These are phyloP conservation scores for Prietella phreatophila DNA, from an alignment of 2,113 vertebrate species.

Conservation along the genomic window DNA sequence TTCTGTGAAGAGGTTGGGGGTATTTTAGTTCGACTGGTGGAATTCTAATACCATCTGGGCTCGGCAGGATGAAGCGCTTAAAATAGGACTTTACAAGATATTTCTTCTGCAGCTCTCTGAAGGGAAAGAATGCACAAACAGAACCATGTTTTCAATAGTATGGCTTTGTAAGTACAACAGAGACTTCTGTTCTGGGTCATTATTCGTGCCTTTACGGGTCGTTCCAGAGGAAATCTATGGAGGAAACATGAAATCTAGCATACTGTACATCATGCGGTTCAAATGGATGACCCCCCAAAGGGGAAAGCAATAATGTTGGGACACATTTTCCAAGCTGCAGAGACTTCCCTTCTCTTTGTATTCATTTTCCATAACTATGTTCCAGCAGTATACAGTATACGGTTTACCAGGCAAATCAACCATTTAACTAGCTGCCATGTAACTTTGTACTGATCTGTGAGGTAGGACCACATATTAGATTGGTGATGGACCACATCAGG, in stretches of 20 bases:
- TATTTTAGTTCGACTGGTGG: constrained; percentile 49
- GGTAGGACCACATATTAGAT: background rate
- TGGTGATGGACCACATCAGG: background rate
- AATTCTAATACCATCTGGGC: constrained; percentile 57
- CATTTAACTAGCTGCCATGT: background rate
- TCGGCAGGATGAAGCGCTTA: constrained; percentile 53
- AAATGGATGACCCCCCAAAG: background rate
- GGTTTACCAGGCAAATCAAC: background rate
- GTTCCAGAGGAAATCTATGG: background rate
- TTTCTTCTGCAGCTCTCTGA: constrained; percentile 15
- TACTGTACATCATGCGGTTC: constrained; percentile 1
- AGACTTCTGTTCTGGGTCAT: constrained; percentile 17
- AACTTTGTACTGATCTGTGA: background rate
- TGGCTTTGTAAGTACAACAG: constrained; percentile 45
- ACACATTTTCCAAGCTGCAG: background rate
- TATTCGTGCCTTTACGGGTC: background rate
- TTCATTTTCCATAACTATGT: background rate
- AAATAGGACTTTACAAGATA: constrained; percentile 38
- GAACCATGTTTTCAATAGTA: constrained; percentile 10
- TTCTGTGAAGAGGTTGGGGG: constrained; percentile 40
- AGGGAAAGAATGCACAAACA: constrained; percentile 8
- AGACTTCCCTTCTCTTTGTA: background rate
- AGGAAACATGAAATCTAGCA: background rate
- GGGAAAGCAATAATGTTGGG: background rate
- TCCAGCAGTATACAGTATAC: background rate